Conservation (phyloP, 2,888 invertebrate genomes). For the Phasia obesa region DNA sequence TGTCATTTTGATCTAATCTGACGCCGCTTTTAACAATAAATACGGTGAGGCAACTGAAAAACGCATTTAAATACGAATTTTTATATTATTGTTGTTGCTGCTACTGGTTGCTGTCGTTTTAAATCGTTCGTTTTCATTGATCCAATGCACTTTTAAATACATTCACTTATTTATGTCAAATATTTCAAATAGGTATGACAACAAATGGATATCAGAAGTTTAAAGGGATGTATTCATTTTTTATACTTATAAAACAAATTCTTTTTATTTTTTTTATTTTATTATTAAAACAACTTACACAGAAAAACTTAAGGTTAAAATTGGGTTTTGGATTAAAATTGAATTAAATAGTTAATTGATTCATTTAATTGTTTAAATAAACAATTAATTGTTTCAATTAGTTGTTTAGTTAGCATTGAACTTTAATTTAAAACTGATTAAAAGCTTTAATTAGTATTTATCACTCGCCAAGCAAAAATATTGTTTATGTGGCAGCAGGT, state of each 20-base stretch:
- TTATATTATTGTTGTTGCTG: conserved; percentile 15
- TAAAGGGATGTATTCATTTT: background rate
- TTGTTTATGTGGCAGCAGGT: too few species aligned
- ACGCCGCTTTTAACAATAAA: conserved; percentile 66
- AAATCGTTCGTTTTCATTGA: conserved; percentile 1
- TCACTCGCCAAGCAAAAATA: too few species aligned
- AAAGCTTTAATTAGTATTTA: too few species aligned
- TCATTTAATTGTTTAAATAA: too few species aligned
- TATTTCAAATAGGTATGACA: conserved; percentile 6
- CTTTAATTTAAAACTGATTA: too few species aligned
- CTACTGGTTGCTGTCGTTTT: conserved; percentile 12
- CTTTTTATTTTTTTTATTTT: too few species aligned
- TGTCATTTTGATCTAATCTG: conserved; percentile 74
- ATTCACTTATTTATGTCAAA: background rate
- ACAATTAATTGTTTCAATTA: too few species aligned
- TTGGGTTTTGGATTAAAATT: too few species aligned
- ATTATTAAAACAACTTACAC: too few species aligned
- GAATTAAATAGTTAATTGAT: too few species aligned
- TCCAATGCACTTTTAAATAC: background rate
- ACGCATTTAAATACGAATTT: conserved; percentile 52
- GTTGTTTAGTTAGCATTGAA: too few species aligned
- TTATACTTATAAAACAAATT: background rate
- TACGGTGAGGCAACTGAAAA: conserved; percentile 41
- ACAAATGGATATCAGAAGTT: conserved; percentile 35
- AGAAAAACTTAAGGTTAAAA: too few species aligned